phyloP scores from a whole-genome alignment of 2,888 invertebrate species.

The Aporophyla nigra region DNA sequence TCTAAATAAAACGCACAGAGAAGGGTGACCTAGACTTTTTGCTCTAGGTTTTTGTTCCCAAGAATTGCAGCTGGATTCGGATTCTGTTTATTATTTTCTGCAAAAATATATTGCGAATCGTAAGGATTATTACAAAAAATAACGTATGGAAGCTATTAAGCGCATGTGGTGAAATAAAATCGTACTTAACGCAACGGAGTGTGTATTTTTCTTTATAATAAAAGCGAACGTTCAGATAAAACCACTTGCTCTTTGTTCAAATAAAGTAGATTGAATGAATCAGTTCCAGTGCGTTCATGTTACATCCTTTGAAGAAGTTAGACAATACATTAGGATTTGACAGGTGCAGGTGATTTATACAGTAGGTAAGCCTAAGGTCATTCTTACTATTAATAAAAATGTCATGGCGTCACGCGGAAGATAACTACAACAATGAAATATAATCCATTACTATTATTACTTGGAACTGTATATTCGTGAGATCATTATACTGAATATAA shows the following conservation, averaged over 20 bases:
- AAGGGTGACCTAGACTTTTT: conserved; percentile 55
- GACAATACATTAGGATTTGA: conserved; percentile 1
- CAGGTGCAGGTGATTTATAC: conserved; percentile 13
- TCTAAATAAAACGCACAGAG: conserved; percentile 34
- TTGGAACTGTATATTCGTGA: conserved; percentile 36
- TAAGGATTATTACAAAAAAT: conserved; percentile 43
- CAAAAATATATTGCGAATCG: conserved; percentile 44
- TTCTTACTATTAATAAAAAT: conserved; percentile 22
- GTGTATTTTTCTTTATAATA: conserved; percentile 42
- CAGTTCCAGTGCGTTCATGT: not conserved
- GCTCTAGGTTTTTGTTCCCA: conserved; percentile 35
- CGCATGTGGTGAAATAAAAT: conserved; percentile 46
- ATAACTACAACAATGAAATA: conserved; percentile 34
- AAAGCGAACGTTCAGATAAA: conserved; percentile 18
- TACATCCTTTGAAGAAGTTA: conserved; percentile 17
- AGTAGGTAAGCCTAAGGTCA: conserved; percentile 37
- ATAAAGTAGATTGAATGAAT: not conserved
- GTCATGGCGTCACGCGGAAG: conserved; percentile 16
- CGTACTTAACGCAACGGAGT: conserved; percentile 32
- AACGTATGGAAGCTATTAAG: conserved; percentile 53
- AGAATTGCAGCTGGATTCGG: conserved; percentile 36
- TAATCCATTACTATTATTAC: conserved; percentile 5
- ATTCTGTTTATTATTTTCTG: conserved; percentile 57
- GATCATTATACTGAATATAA: not conserved
- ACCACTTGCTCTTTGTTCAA: not conserved